Evolutionary conservation across 1,140 invertebrate genomes (phyloP).

Genomic region (Latrodectus geometricus): DNA sequence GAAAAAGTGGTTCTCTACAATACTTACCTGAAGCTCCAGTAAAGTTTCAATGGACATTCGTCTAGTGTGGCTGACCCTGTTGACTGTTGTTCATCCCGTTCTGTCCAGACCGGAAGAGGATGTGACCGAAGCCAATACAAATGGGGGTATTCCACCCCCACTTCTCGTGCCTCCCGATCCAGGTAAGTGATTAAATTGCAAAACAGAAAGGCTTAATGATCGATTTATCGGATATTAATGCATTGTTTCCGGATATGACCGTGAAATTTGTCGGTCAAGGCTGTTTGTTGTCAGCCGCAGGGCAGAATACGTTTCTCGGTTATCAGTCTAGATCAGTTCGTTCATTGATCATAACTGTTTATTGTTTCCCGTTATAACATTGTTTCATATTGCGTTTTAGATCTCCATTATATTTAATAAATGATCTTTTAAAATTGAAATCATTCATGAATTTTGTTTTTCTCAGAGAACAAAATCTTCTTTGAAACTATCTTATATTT

Average conservation of each 20-base stretch:
- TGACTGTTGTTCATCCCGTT: not conserved
- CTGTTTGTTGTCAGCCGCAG: not conserved
- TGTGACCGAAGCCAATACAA: slow-evolving; percentile 23
- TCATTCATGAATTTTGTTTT: too few relatives aligned
- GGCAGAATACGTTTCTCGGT: not conserved
- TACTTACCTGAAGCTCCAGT: not conserved
- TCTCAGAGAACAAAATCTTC: too few relatives aligned
- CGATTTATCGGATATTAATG: slow-evolving; percentile 7
- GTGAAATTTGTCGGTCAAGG: slow-evolving; percentile 24
- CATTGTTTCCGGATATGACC: not conserved
- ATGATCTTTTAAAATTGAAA: too few relatives aligned
- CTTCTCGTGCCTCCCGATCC: slow-evolving; percentile 25
- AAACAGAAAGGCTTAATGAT: slow-evolving; percentile 67
- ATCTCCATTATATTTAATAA: too few relatives aligned
- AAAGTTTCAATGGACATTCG: slow-evolving; percentile 19
- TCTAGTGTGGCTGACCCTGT: not conserved
- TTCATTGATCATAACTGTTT: too few relatives aligned
- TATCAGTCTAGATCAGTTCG: too few relatives aligned
- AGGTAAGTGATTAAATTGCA: slow-evolving; percentile 65
- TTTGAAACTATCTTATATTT: too few relatives aligned
- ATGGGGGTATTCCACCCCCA: slow-evolving; percentile 20
- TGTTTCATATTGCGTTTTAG: too few relatives aligned
- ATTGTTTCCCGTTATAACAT: too few relatives aligned
- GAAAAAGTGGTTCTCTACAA: slow-evolving; percentile 15
- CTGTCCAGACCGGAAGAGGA: slow-evolving; percentile 13